Conservation (phyloP, 1,140 invertebrate genomes). For the Zaprionus ghesquierei region DNA sequence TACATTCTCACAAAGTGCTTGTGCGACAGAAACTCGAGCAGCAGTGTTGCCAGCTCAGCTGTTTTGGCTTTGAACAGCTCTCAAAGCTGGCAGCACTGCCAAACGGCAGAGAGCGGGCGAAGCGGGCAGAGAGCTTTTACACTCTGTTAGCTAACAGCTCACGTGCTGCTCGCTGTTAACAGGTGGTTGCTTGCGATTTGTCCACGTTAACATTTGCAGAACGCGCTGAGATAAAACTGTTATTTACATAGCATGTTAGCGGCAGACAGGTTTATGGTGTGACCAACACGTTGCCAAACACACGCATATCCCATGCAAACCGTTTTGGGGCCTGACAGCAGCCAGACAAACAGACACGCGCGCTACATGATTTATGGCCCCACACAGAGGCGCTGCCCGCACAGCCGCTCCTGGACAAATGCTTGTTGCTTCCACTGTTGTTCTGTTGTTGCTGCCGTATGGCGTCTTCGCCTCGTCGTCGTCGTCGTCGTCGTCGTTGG, state of each 20-base stretch:
- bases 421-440: constrained; percentile 48
- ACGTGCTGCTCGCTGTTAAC: constrained; percentile 40
- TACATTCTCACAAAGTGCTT: not conserved
- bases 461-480: constrained; percentile 26
- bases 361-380: constrained; percentile 4
- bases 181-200: constrained; percentile 62
- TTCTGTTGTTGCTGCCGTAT: constrained; percentile 11
- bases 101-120: no score
- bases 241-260: constrained; percentile 45
- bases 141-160: constrained; percentile 41
- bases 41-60: no score
- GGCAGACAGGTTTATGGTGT: constrained; percentile 63
- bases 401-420: constrained; percentile 33
- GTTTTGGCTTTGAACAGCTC: no score
- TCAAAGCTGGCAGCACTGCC: no score
- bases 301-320: not conserved
- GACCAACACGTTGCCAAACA: constrained; percentile 49
- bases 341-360: not conserved
- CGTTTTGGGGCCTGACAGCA: no score
- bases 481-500: constrained; percentile 38
- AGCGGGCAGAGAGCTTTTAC: constrained; percentile 57
- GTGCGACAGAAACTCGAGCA: not conserved
- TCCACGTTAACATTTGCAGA: constrained; percentile 32
- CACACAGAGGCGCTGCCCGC: constrained; percentile 10
- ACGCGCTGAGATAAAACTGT: constrained; percentile 52